Base-by-base conservation (phyloP, 2,888 invertebrate genomes). In the Alloplasta piceator region DNA sequence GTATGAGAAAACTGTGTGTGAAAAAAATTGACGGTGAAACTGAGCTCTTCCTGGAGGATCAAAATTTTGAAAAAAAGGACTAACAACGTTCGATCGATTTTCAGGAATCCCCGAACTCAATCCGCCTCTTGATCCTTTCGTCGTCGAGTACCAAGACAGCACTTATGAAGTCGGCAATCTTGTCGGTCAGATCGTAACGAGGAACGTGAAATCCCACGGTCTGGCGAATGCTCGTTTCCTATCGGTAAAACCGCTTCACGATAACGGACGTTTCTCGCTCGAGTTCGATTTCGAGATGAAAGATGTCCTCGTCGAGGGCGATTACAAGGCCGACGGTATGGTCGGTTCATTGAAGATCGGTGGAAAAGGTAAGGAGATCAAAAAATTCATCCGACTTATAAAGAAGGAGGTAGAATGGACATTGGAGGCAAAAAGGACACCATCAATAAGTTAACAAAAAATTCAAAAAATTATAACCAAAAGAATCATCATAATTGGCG, bases 271-370 rank as follows among this genome's bases (percentile, higher is more conserved):
- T 46, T 94, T 95, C 76, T 93, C 93, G 48, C 86, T 96, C 82
- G 95, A 95, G 89, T 86, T 95, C 6, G 94, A 95, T 78, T 87
- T 94, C 79, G 93, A 93, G 50, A 90, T 94, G 39, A 95, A 95
- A 0, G 92, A 92, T 83, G 87, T 95, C 7, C 88, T 92, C 52
- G 90, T 94, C 2, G 94, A 93, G 64, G 95, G 95, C 4, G 90
- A 93, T 39, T 96, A 95, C 89, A 93, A 94, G 84, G 95, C 94
- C 0, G 94, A 94, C 79, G 95, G 96, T 10, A 92, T 93, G 48
- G 92, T 95, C 74, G 95, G 95, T 82, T 92, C 94, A 7, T 92
- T 95, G 82, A 94, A 94, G 84, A 88, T 96, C 80, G 93, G 93
- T 77, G 95, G 96, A 39, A 93, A 95, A 94, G 93, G 96, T 96